phyloP scores from a whole-genome alignment of 2,113 vertebrate species.

The Eurypyga helias region DNA sequence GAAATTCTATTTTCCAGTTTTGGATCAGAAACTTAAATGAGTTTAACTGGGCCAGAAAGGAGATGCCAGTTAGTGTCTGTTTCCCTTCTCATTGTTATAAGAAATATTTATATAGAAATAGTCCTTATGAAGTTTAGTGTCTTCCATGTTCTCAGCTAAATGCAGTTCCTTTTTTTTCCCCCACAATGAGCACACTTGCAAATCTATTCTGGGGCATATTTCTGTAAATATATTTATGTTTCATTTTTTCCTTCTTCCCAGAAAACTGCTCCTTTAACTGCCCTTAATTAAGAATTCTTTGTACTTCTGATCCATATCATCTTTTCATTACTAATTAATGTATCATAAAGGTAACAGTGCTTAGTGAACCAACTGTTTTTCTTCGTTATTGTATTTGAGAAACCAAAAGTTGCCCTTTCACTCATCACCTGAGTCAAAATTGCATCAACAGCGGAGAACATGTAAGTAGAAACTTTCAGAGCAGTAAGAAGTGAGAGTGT shows the following conservation, averaged over 20 bases:
- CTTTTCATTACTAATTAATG: background rate
- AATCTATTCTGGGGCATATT: background rate
- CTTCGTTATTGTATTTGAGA: background rate
- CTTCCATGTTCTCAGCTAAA: background rate
- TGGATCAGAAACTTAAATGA: background rate
- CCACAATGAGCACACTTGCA: background rate
- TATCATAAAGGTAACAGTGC: background rate
- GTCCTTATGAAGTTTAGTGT: background rate
- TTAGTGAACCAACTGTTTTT: background rate
- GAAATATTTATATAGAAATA: background rate
- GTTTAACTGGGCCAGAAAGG: background rate
- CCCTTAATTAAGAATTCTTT: background rate
- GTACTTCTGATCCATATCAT: background rate
- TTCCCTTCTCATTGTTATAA: background rate
- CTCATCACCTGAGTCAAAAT: background rate
- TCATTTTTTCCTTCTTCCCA: background rate
- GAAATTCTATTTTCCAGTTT: background rate
- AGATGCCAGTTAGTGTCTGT: background rate
- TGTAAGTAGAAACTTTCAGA: background rate
- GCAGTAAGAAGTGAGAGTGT: background rate
- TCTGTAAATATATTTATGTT: background rate
- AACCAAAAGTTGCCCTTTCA: background rate
- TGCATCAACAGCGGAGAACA: background rate
- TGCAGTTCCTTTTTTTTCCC: background rate
- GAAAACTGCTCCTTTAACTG: background rate